A percentile compares a stretch with the other conserved stretches of the same genome.
These are phyloP conservation scores for Loxodonta africana DNA, from an alignment of 2,113 vertebrate species.

Conservation along the genomic window DNA sequence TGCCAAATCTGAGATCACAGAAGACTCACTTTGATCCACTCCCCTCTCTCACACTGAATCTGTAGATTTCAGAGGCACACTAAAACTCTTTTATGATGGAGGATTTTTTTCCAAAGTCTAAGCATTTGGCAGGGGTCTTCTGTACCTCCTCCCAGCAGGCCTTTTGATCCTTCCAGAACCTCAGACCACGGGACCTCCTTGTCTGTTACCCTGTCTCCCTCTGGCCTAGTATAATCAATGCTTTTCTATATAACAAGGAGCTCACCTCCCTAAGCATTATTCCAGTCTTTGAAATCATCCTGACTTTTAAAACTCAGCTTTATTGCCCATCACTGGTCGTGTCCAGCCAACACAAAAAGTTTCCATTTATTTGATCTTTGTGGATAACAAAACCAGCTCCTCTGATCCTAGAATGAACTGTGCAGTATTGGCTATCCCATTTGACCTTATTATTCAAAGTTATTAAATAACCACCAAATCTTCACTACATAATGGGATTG, in stretches of 20 bases:
- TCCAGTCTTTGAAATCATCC: slow-evolving; percentile 36
- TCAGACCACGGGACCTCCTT: not conserved
- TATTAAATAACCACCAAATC: slow-evolving; percentile 74
- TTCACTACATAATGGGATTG: slow-evolving; percentile 61
- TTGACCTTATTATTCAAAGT: slow-evolving; percentile 66
- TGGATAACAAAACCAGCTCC: slow-evolving; percentile 14
- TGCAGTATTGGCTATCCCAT: slow-evolving; percentile 18
- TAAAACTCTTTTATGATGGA: not conserved
- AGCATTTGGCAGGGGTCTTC: not conserved
- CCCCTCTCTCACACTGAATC: not conserved
- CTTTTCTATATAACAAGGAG: not conserved
- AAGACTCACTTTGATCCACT: not conserved
- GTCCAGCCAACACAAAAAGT: not conserved
- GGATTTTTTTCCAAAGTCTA: not conserved
- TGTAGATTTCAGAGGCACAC: not conserved
- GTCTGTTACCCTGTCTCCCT: not conserved
- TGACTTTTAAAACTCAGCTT: slow-evolving; percentile 12
- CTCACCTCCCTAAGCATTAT: not conserved
- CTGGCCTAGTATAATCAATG: not conserved
- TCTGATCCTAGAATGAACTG: slow-evolving; percentile 59
- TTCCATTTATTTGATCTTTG: slow-evolving; percentile 16
- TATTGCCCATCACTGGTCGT: not conserved
- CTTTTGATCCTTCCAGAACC: not conserved
- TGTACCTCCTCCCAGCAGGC: not conserved
- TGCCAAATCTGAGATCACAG: not conserved